phyloP scores from a whole-genome alignment of 2,888 invertebrate species.

The Lordiphosa andalusiaca region DNA sequence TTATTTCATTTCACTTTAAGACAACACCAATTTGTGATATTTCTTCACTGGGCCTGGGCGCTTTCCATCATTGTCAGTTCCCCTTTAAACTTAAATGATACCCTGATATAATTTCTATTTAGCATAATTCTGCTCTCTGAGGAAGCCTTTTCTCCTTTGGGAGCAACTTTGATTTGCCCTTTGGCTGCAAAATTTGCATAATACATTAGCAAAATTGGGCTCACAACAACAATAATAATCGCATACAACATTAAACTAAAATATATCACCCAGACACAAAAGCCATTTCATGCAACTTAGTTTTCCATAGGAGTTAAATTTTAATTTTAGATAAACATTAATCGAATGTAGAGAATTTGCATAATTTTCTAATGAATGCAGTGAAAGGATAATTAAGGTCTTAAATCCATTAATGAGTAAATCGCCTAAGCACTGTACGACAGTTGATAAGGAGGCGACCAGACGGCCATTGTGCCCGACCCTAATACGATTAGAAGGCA shows the following conservation, averaged over 20 bases:
- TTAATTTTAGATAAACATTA: conserved; percentile 43
- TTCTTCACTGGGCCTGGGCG: too few relatives aligned
- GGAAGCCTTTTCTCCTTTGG: too few relatives aligned
- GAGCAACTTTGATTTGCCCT: conserved; percentile 10
- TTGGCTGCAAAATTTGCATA: conserved; percentile 20
- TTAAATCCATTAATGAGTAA: conserved; percentile 1
- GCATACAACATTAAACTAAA: conserved; percentile 6
- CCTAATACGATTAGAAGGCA: conserved; percentile 25
- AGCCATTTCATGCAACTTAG: conserved; percentile 13
- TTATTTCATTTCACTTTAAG: too few relatives aligned
- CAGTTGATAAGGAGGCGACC: conserved; percentile 15
- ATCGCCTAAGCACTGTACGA: not conserved
- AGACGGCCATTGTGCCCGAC: conserved; percentile 7
- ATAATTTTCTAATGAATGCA: conserved; percentile 50
- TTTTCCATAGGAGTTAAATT: conserved; percentile 26
- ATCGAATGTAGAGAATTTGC: conserved; percentile 35
- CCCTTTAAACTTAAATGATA: too few relatives aligned
- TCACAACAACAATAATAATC: conserved; percentile 10
- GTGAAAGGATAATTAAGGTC: not conserved
- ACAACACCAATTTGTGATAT: too few relatives aligned
- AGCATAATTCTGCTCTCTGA: too few relatives aligned
- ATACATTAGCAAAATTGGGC: conserved; percentile 18
- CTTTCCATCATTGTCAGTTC: too few relatives aligned
- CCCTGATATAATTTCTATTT: too few relatives aligned
- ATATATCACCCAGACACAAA: not conserved